Evolutionary conservation across 2,888 invertebrate genomes (phyloP).

Genomic region (Pseudococcus longispinus): DNA sequence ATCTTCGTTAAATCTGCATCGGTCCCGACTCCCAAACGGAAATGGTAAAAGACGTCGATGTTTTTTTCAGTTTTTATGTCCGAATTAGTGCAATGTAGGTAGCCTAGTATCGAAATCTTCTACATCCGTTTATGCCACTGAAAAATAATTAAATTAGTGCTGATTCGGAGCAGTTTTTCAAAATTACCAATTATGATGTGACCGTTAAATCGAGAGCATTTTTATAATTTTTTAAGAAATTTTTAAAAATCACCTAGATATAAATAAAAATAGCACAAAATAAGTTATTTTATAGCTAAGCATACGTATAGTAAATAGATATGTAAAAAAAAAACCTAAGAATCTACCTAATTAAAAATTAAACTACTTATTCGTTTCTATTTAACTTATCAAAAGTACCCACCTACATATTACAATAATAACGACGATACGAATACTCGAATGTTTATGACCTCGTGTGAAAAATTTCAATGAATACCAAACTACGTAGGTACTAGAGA

Average conservation of each 20-base stretch:
- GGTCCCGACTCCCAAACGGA: conserved; percentile 8
- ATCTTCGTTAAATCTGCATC: neutral
- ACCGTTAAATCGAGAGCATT: neutral
- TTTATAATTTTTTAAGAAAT: neutral
- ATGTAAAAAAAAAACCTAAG: neutral
- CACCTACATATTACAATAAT: neutral
- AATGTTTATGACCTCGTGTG: neutral
- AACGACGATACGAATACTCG: neutral
- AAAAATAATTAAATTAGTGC: neutral
- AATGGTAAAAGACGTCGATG: neutral
- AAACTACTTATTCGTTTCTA: neutral
- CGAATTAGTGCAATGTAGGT: neutral
- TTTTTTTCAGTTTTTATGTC: neutral
- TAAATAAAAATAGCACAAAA: neutral
- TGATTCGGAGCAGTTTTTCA: neutral
- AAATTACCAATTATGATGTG: neutral
- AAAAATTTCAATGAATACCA: neutral
- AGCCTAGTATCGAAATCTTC: neutral
- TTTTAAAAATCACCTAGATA: no score
- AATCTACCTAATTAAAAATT: neutral
- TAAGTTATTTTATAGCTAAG: neutral
- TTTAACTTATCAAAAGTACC: neutral
- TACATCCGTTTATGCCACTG: neutral
- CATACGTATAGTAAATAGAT: neutral
- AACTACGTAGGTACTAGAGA: neutral